Conservation (phyloP, 1,140 invertebrate genomes). For the Lepidurus packardi region DNA sequence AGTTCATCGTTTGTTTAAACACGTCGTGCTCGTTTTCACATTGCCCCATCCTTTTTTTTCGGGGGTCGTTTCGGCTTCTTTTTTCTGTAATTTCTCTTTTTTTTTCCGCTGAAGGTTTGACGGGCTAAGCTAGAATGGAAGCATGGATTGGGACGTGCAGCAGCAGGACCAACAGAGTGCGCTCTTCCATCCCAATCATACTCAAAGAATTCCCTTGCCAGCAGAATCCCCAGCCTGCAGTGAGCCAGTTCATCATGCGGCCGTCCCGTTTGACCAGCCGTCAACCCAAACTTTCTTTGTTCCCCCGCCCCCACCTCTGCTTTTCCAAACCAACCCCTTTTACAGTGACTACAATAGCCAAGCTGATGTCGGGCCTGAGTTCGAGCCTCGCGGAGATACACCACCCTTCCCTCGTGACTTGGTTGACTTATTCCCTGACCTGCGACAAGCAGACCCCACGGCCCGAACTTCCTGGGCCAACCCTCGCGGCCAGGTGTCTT, state of each 20-base stretch:
- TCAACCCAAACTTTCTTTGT: not conserved
- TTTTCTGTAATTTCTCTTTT: not conserved
- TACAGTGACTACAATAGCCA: not conserved
- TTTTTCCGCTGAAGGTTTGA: not conserved
- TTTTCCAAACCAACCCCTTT: not conserved
- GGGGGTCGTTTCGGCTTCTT: too few relatives aligned
- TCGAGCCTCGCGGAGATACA: not conserved
- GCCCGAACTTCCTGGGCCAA: not conserved
- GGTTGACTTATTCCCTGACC: not conserved
- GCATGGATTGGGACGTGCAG: slow-evolving; percentile 17
- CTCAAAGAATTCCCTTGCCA: not conserved
- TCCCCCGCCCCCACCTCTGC: not conserved
- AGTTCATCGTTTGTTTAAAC: slow-evolving; percentile 5
- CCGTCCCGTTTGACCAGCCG: not conserved
- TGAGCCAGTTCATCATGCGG: not conserved
- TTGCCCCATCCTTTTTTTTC: not conserved
- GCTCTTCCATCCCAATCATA: not conserved
- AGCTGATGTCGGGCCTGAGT: not conserved
- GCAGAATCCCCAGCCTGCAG: not conserved
- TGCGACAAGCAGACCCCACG: not conserved
- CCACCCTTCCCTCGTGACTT: slow-evolving; percentile 9
- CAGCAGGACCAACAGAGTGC: slow-evolving; percentile 1
- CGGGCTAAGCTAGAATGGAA: slow-evolving; percentile 18
- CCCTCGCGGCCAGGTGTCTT: not conserved
- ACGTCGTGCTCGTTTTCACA: not conserved